Base-by-base conservation (phyloP, 2,113 vertebrate genomes). In the Damaliscus lunatus region DNA sequence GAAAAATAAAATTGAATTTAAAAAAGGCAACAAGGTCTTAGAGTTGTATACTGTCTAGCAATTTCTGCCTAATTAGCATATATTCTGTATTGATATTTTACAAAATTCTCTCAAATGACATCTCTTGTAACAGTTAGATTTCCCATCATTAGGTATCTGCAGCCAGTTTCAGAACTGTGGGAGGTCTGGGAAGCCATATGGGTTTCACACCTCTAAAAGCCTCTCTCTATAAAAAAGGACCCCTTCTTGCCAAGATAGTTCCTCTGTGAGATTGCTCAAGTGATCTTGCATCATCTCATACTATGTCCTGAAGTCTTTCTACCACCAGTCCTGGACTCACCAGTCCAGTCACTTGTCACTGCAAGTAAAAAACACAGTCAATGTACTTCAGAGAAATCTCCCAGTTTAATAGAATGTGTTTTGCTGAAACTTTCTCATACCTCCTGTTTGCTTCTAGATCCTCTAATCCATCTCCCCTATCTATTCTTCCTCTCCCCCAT, bases 201-300 rank as follows among this genome's bases (percentile, higher is more conserved):
- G 19, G 0, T 85, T 21, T 33, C 27, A 50, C 23, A 77, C 3
- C 2, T 3, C 0, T n/a, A 29, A 90, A 9, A 4, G 8, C 14
- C 3, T 88, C 10, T 78, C 17, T 88, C 29, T 60, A 11, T 11
- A 29, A 36, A 59, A 84, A 46, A 21, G 33, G 59, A 82, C 21
- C 33, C 3, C 7, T 27, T 60, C 53, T 31, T 62, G 17, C 36
- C 5, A 36, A 9, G 3, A 43, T 6, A 81, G 15, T 15, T 59
- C 13, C 48, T 19, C 43, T 16, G 3, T 43, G n/a, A 67, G n/a
- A 16, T 16, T 74, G 29, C 5, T 21, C 27, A 21, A 13, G 43
- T 17, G 33, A 23, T 4, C 7, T 55, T 59, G 9, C 3, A 5
- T n/a, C 14, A 23, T 86, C 13, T 60, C 31, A 50, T 11, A 17